A percentile compares a stretch with the other conserved stretches of the same genome.
phyloP scores from a whole-genome alignment of 2,797 vertebrate genomes.

The Microcaecilia unicolor region DNA sequence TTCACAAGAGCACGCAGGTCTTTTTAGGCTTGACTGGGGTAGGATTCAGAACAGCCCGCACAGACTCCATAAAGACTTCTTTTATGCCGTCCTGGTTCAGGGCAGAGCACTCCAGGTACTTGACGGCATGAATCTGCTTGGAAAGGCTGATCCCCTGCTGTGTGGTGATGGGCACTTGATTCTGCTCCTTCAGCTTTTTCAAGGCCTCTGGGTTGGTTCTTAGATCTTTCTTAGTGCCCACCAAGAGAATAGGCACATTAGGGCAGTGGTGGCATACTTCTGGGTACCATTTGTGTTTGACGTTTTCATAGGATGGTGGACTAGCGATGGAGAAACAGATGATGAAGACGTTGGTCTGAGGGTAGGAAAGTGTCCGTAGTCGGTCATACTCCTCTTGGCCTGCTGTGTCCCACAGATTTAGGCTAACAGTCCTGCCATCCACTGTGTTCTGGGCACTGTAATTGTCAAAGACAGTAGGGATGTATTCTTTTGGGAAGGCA shows the following conservation, averaged over 20 bases:
- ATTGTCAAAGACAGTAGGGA: slow-evolving; percentile 81
- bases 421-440: slow-evolving; percentile 56
- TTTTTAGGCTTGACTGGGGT: slow-evolving; percentile 49
- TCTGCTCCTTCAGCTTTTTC: slow-evolving; percentile 70
- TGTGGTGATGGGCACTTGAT: slow-evolving; percentile 54
- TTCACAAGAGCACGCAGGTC: slow-evolving; percentile 75
- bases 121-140: slow-evolving; percentile 65
- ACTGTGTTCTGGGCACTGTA: slow-evolving; percentile 73
- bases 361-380: slow-evolving; percentile 68
- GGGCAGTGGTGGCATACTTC: slow-evolving; percentile 75
- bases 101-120: slow-evolving; percentile 76
- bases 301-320: slow-evolving; percentile 68
- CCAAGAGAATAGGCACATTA: slow-evolving; percentile 66
- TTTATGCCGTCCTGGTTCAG: slow-evolving; percentile 72
- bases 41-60: slow-evolving; percentile 62
- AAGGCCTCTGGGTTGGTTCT: slow-evolving; percentile 59
- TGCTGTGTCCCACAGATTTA: slow-evolving; percentile 73
- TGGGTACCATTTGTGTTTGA: slow-evolving; percentile 72
- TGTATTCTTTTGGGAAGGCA: slow-evolving; percentile 76
- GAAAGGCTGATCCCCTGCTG: slow-evolving; percentile 65
- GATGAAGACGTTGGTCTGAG: slow-evolving; percentile 72
- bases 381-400: slow-evolving; percentile 74
- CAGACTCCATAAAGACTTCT: slow-evolving; percentile 69
- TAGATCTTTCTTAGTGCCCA: slow-evolving; percentile 80
- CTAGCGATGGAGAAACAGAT: slow-evolving; percentile 77